Evolutionary conservation across 1,140 invertebrate species (phyloP).

Genomic region (Scaptodrosophila lebanonensis): DNA sequence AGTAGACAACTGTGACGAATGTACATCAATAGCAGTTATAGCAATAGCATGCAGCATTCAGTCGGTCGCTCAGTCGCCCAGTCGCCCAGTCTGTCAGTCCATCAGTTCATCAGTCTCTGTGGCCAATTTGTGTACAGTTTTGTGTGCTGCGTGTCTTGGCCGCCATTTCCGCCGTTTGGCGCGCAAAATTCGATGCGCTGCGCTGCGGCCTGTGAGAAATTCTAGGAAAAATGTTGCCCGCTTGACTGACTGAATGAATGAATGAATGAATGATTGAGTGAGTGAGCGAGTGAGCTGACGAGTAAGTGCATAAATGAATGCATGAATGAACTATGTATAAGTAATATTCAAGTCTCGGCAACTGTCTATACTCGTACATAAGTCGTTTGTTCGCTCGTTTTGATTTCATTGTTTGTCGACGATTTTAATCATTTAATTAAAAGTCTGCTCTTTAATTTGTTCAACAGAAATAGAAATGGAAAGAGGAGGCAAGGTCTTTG

Average conservation of each 20-base stretch:
- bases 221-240: constrained; percentile 41
- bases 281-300: constrained; percentile 30
- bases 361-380: constrained; percentile 27
- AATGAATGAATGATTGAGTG: constrained; percentile 42
- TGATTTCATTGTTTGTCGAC: background rate
- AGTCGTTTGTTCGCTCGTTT: background rate
- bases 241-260: constrained; percentile 24
- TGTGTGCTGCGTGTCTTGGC: too few relatives aligned
- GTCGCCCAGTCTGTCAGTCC: too few relatives aligned
- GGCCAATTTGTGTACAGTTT: constrained; percentile 62
- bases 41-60: too few relatives aligned
- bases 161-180: constrained; percentile 55
- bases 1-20: constrained; percentile 55
- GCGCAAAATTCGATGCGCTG: constrained; percentile 61
- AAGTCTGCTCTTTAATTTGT: constrained; percentile 67
- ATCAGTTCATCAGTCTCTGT: too few relatives aligned
- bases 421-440: constrained; percentile 74
- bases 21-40: constrained; percentile 49
- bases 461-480: constrained; percentile 45
- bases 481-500: constrained; percentile 25
- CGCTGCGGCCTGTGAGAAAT: constrained; percentile 72
- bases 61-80: too few relatives aligned
- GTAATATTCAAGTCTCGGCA: constrained; percentile 1
- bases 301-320: too few relatives aligned
- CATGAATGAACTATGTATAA: too few relatives aligned